Conservation (phyloP, 2,113 vertebrate genomes). For the Entosphenus tridentatus region DNA sequence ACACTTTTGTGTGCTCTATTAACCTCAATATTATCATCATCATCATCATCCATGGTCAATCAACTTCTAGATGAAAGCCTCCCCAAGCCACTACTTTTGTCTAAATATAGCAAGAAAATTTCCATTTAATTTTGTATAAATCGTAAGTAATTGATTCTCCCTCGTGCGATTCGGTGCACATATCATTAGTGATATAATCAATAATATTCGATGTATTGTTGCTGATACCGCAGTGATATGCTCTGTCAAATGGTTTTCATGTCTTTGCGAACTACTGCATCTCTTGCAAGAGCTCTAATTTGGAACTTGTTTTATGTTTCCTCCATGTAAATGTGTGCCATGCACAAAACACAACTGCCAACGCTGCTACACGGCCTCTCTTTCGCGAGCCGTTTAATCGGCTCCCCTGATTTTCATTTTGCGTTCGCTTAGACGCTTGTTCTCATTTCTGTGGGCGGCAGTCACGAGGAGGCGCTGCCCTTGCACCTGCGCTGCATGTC, state of each 20-base stretch:
- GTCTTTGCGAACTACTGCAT: not conserved
- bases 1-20: no score
- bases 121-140: no score
- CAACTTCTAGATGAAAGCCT: no score
- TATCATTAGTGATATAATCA: no score
- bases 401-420: not conserved
- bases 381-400: not conserved
- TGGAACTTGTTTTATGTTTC: not conserved
- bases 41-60: no score
- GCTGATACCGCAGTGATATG: no score
- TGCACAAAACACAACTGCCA: not conserved
- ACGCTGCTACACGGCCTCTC: not conserved
- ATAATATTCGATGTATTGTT: no score
- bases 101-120: not conserved
- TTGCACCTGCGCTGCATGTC: conserved; percentile 60
- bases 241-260: no score
- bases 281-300: not conserved
- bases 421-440: not conserved
- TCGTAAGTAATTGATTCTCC: no score
- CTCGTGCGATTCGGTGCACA: no score
- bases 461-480: conserved; percentile 37
- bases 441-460: conserved; percentile 15
- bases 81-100: not conserved
- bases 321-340: not conserved
- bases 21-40: no score